Evolutionary conservation across 2,888 invertebrate genomes (phyloP), one percentile per base, ranked within the genome.

Genomic region (Drosophila subsilvestris): DNA sequence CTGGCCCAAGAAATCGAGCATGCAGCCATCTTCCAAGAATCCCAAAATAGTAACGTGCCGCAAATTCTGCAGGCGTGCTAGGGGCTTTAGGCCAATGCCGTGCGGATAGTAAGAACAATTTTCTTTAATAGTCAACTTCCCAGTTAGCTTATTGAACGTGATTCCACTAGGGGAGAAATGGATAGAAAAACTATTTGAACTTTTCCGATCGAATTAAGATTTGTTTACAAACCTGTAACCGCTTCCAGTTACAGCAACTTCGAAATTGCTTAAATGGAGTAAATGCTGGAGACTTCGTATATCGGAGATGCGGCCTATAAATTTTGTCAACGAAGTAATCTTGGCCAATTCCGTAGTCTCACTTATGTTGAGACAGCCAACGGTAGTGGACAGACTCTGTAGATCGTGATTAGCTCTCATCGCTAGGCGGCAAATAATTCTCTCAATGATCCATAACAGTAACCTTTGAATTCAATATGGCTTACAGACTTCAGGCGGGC

Each of bases 341-440:
- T 58, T 57, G 7, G 9, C n/a, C n/a, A 62, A 18, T n/a, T 58
- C 62, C 20, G 20, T 12, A 1, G 62, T 48, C 48, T 62, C 62
- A 29, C 17, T 20, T 5, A 27, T 18, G 5, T 57, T 48, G 27
- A 62, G 12, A 2, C 48, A 18, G 12, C 10, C 27, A 7, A 62
- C 22, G 22, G 22, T n/a, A 22, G 2, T 20, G 3, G 0, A 0
- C 2, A 62, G 3, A 18, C 48, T 29, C 2, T 14, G 27, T 0
- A 56, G 37, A 10, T 18, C 14, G 4, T 29, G 20, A 9, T 18
- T n/a, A 3, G 7, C 9, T n/a, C n/a, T 62, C 7, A 1, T 27
- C n/a, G 48, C 18, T 4, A 58, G 9, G 18, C 47, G 0, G 20
- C 48, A 14, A 62, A 58, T 14, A 17, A 22, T 2, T 3, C n/a